Percentiles rank a stretch among this genome's conserved stretches.
phyloP scores from a whole-genome alignment of 2,113 vertebrate genomes.

The Leucoraja erinaceus region DNA sequence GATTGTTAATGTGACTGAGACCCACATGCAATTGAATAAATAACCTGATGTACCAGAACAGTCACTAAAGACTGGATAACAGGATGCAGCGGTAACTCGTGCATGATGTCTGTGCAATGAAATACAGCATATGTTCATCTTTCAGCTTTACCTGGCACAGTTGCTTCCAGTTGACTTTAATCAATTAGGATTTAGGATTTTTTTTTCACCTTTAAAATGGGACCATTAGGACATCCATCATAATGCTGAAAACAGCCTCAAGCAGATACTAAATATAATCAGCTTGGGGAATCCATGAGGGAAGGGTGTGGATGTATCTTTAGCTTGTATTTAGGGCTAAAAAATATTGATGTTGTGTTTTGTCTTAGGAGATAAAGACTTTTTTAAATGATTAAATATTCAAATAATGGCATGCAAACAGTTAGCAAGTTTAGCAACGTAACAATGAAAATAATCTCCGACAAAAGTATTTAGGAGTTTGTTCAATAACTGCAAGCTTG shows the following conservation, averaged over 20 bases:
- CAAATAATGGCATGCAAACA: neutral
- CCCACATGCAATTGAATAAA: neutral
- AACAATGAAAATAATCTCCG: neutral
- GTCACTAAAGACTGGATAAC: neutral
- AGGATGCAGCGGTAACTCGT: neutral
- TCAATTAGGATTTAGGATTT: slow-evolving; percentile 1
- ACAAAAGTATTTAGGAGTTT: neutral
- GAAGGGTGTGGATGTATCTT: neutral
- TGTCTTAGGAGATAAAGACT: neutral
- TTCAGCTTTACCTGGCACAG: neutral
- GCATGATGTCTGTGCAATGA: neutral
- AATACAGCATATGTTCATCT: neutral
- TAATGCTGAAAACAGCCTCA: neutral
- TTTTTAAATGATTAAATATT: neutral
- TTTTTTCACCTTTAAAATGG: neutral
- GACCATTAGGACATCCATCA: slow-evolving; percentile 8
- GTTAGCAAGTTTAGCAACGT: neutral
- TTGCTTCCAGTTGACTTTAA: neutral
- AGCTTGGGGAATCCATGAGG: neutral
- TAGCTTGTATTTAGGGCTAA: neutral
- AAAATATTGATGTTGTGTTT: neutral
- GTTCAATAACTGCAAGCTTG: neutral
- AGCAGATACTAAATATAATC: neutral
- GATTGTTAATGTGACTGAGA: slow-evolving; percentile 20
- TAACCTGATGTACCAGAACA: slow-evolving; percentile 13